Conservation (phyloP, 2,113 vertebrate species). For the rabbit (Oryctolagus cuniculus) region mOryCun1.1 NC_091452.1:20797501-20798000, state of each 20-base stretch:
- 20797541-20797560: too few relatives aligned
- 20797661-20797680: too few relatives aligned
- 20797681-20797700: not conserved
- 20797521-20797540: too few relatives aligned
- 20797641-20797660: too few relatives aligned
- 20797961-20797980: not conserved
- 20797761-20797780: too few relatives aligned
- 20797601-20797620: too few relatives aligned
- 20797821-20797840: not conserved
- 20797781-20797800: too few relatives aligned
- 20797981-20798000: not conserved
- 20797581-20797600: too few relatives aligned
- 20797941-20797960: not conserved
- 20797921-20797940: not conserved
- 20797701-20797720: not conserved
- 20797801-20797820: too few relatives aligned
- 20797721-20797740: not conserved
- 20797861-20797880: not conserved
- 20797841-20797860: not conserved
- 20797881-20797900: not conserved
- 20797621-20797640: too few relatives aligned
- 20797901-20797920: not conserved
- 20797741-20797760: not conserved
- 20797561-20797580: too few relatives aligned
- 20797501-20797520: too few relatives aligned